Percentiles rank a stretch among this genome's conserved stretches.
Conservation (phyloP, 2,113 vertebrate genomes). For the Campylorhamphus procurvoides region DNA sequence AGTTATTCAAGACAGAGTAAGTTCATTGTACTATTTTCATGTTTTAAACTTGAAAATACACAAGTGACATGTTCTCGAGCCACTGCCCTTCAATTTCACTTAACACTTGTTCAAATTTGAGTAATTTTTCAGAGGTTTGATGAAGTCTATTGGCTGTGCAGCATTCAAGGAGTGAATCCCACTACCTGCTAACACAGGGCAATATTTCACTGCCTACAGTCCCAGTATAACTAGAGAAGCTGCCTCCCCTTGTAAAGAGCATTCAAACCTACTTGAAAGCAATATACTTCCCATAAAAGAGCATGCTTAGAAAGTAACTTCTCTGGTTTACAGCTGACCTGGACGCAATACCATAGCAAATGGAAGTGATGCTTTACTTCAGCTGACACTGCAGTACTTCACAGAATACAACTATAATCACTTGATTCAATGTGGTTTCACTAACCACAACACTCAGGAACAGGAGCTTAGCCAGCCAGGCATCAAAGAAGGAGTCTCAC, state of each 20-base stretch:
- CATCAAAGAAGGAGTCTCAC: not conserved
- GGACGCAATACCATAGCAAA: not conserved
- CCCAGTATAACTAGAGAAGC: not conserved
- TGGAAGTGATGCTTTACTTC: not conserved
- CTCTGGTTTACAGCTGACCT: not conserved
- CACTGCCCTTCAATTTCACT: not conserved
- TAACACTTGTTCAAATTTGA: not conserved
- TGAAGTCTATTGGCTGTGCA: not conserved
- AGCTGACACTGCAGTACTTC: not conserved
- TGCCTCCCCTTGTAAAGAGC: not conserved
- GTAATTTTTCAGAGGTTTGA: not conserved
- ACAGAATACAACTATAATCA: not conserved
- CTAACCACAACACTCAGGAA: not conserved
- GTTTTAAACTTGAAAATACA: not conserved
- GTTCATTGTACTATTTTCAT: fast-evolving
- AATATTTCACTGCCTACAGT: not conserved
- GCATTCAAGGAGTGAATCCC: not conserved
- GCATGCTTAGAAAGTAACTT: not conserved
- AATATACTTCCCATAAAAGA: not conserved
- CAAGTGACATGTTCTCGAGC: not conserved
- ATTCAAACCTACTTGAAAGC: not conserved
- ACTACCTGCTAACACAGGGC: not conserved
- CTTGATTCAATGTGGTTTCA: not conserved
- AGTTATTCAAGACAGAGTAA: not conserved
- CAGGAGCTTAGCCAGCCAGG: not conserved